Conservation (phyloP, 2,888 invertebrate genomes). For the Brachynemurus nebulosus region DNA sequence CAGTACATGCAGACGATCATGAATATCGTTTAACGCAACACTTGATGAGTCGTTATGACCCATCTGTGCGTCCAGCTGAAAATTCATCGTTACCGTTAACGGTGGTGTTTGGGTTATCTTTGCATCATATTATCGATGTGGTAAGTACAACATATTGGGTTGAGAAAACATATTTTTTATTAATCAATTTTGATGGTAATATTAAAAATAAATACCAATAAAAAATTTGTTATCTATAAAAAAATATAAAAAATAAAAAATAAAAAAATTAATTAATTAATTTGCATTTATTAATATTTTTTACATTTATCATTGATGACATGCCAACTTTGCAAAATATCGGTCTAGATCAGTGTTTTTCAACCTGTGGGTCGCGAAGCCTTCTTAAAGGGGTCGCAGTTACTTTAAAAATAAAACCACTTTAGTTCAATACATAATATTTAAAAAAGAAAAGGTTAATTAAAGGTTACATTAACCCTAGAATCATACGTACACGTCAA, state of each 20-base stretch:
- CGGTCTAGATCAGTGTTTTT: too few relatives aligned
- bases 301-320: too few relatives aligned
- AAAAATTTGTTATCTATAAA: constrained; percentile 1
- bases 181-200: background rate
- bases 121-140: constrained; percentile 77
- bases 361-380: too few relatives aligned
- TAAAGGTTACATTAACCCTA: too few relatives aligned
- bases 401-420: too few relatives aligned
- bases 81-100: constrained; percentile 62
- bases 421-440: too few relatives aligned
- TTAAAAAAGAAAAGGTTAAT: too few relatives aligned
- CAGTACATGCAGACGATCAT: constrained; percentile 41
- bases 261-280: too few relatives aligned
- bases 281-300: too few relatives aligned
- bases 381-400: too few relatives aligned
- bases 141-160: constrained; percentile 44
- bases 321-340: too few relatives aligned
- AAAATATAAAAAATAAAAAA: constrained; percentile 7
- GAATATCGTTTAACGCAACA: constrained; percentile 59
- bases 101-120: constrained; percentile 66
- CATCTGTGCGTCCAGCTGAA: constrained; percentile 61
- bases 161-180: background rate
- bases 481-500: too few relatives aligned
- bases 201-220: background rate
- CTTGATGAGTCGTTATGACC: constrained; percentile 61